Percentiles rank a stretch among this genome's conserved stretches.
phyloP scores from a whole-genome alignment of 1,140 invertebrate species.

The Brachionus calyciflorus region DNA sequence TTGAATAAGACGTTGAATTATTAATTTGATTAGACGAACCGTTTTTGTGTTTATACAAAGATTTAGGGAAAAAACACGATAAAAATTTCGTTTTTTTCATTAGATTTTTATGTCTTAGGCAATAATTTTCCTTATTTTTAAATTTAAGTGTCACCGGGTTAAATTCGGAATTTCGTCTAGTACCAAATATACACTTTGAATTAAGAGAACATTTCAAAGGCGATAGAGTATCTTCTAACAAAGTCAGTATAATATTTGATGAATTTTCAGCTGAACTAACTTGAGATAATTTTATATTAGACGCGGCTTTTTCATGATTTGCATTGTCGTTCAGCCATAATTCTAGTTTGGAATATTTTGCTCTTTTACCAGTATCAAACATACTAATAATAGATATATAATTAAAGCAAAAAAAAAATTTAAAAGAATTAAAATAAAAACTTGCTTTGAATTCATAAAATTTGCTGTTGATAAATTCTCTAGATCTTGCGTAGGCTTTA shows the following conservation, averaged over 20 bases:
- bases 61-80: background rate
- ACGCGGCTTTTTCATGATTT: background rate
- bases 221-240: constrained; percentile 22
- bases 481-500: background rate
- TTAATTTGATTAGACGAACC: background rate
- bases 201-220: constrained; percentile 28
- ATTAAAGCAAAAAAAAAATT: background rate
- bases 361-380: constrained; percentile 9
- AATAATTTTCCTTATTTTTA: constrained; percentile 3
- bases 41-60: background rate
- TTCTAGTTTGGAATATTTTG: constrained; percentile 37
- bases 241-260: constrained; percentile 21
- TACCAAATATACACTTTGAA: background rate
- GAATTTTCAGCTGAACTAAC: background rate
- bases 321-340: constrained; percentile 39
- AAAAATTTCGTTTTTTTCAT: background rate
- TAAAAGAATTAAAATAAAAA: background rate
- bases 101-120: background rate
- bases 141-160: constrained; percentile 41
- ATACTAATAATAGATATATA: background rate
- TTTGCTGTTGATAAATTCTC: background rate
- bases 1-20: background rate
- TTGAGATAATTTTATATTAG: background rate
- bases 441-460: constrained; percentile 3
- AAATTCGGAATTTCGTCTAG: constrained; percentile 5